phyloP scores from a whole-genome alignment of 1,140 invertebrate genomes.

The Microplitis mediator region DNA sequence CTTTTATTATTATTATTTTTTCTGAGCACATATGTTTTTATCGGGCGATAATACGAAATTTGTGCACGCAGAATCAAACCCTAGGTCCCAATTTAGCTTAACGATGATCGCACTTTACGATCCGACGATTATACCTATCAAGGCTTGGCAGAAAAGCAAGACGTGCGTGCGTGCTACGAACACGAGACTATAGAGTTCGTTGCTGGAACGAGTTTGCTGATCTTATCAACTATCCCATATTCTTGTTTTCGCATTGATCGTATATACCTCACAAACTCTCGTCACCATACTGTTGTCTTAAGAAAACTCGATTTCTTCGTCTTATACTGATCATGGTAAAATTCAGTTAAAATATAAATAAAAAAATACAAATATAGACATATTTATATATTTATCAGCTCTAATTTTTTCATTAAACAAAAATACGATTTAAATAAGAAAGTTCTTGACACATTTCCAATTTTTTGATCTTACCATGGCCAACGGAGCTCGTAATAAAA shows the following conservation, averaged over 20 bases:
- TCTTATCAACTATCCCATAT: constrained; percentile 4
- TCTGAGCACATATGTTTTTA: neutral
- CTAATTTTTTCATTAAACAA: neutral
- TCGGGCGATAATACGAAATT: constrained; percentile 21
- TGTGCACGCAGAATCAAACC: constrained; percentile 4
- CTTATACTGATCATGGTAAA: neutral
- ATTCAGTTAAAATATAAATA: neutral
- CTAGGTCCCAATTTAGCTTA: constrained; percentile 22
- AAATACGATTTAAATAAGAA: constrained; percentile 16
- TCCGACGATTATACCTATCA: constrained; percentile 20
- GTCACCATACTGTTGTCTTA: neutral
- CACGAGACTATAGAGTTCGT: neutral
- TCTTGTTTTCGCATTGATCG: neutral
- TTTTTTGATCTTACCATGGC: neutral
- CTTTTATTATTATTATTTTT: neutral
- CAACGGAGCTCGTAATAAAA: constrained; percentile 21
- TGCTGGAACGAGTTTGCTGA: neutral
- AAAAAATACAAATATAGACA: neutral
- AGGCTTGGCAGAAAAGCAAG: constrained; percentile 5
- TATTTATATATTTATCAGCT: neutral
- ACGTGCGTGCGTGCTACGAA: neutral
- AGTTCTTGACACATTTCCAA: constrained; percentile 21
- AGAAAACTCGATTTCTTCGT: neutral
- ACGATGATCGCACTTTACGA: constrained; percentile 25
- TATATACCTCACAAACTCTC: neutral